Base-by-base conservation (phyloP, 2,113 vertebrate genomes). In the Tupaia chinensis region DNA sequence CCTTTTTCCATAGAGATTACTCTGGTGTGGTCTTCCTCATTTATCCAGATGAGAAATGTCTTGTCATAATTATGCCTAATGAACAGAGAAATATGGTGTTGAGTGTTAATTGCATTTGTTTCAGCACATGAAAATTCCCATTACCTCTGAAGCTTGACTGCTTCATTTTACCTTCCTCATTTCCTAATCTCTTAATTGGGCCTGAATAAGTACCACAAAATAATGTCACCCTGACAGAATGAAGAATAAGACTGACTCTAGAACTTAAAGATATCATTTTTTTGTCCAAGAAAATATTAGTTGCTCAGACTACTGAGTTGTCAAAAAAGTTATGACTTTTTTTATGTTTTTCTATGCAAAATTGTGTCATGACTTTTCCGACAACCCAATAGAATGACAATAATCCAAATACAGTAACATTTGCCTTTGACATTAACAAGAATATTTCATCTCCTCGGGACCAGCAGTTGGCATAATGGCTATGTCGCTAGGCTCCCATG, bases 1-100 rank as follows among this genome's bases (percentile, higher is more conserved):
- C 99, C 99, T 94, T 99, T 99, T 96, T 99, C 99, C 99, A 99
- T 99, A 91, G 99, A 99, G 97, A 99, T 99, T 86, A 99, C 98
- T 95, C 99, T 98, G 70, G 99, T 99, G 97, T 99, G 99, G 96
- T 99, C 99, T 95, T 99, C 99, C 95, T 99, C 99, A 91, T 99
- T 99, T 97, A 99, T 98, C 99, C 99, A 99, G 97, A 99, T 98
- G 93, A 99, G 98, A 98, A 99, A 99, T 32, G 99, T 99, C 98
- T 99, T 99, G 97, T 99, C 99, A 17, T 99, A 98, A 98, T 99
- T 99, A 97, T 99, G 99, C 99, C 99, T 99, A 95, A 73, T 65
- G 95, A 92, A 92, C 65, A 85, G 82, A 92, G 85, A 77, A 82
- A 90, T 6, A 0, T 0, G 0, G 20, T 9, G 93, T 90, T 76